Evolutionary conservation across 2,888 invertebrate species (phyloP).

Genomic region (Anthoptus insignis): DNA sequence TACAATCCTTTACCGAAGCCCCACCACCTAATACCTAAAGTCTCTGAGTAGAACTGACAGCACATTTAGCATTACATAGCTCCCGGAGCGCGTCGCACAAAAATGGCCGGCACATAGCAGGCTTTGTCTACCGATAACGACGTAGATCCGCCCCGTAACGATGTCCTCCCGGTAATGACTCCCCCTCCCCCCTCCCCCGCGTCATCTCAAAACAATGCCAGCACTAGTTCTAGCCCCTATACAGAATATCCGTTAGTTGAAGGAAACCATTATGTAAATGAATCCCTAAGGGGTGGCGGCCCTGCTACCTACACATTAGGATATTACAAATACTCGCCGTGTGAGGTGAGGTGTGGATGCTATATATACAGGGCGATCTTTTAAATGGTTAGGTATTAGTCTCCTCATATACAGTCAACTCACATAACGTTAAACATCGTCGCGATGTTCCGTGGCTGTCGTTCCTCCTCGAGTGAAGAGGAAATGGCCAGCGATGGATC

Average conservation of each 20-base stretch:
- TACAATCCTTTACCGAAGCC: too few species aligned
- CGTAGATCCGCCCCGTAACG: conserved; percentile 78
- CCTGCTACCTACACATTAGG: conserved; percentile 17
- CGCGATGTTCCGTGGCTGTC: too few species aligned
- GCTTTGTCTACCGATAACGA: conserved; percentile 81
- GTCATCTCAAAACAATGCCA: conserved; percentile 63
- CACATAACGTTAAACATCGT: too few species aligned
- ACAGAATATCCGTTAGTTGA: conserved; percentile 34
- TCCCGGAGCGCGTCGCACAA: conserved; percentile 54
- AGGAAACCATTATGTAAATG: conserved; percentile 38
- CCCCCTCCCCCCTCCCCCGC: conserved; percentile 49
- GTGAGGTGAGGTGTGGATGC: background rate
- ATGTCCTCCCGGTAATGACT: conserved; percentile 74
- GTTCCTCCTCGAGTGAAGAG: too few species aligned
- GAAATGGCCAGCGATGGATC: too few species aligned
- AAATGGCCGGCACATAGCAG: conserved; percentile 75
- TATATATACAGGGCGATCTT: too few species aligned
- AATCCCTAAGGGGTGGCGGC: conserved; percentile 23
- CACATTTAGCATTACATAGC: conserved; percentile 32
- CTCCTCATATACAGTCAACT: too few species aligned
- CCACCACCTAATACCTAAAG: background rate
- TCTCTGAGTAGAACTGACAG: background rate
- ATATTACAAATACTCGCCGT: conserved; percentile 9
- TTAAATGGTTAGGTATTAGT: too few species aligned
- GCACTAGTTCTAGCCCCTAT: conserved; percentile 52